Evolutionary conservation across 1,140 invertebrate species (phyloP), one percentile per base, ranked within the genome.

Genomic region (Copidosoma floridanum): DNA sequence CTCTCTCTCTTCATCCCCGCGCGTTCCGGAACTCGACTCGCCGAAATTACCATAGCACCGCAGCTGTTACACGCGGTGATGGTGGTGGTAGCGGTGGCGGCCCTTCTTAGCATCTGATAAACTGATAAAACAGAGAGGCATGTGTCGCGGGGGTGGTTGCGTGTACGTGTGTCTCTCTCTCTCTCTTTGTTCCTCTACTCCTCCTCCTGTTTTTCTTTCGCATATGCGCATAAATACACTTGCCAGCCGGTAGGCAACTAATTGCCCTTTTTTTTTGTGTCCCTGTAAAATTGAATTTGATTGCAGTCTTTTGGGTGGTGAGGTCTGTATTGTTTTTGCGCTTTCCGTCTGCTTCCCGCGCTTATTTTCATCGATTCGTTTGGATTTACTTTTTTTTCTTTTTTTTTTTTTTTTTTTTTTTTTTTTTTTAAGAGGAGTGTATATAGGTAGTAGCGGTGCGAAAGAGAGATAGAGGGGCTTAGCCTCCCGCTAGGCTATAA

Each of bases 41-140:
- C n/a, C 24, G 61, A 73, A 77, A 80, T 80, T 79, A 77, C 70
- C 75, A 76, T 79, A 77, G 59, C 69, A 65, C 58, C 53, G 76
- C 76, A 78, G 74, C 77, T 80, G 78, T 75, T 72, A 48, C 63
- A 43, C 21, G 46, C 29, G 29, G 32, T 51, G 43, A 16, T 3
- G 24, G 14, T 35, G 20, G 35, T 20, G 7, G 29, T 12, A 12
- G 12, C 6, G 12, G 29, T 8, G 21, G 51, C 54, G 63, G 63
- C 54, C 66, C 65, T 65, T 63, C 66, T 59, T 67, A 68, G 64
- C 66, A 71, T 73, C 73, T 77, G 78, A 80, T 80, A 78, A 80
- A 77, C 77, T 74, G 76, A 78, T 77, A 79, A 70, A 67, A 73
- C 40, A 72, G 8, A 23, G 8, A 63, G 29, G 37, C 35, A 37